Percentiles rank a stretch among this genome's conserved stretches.
phyloP scores from a whole-genome alignment of 2,113 vertebrate species.

The Excalfactoria chinensis region DNA sequence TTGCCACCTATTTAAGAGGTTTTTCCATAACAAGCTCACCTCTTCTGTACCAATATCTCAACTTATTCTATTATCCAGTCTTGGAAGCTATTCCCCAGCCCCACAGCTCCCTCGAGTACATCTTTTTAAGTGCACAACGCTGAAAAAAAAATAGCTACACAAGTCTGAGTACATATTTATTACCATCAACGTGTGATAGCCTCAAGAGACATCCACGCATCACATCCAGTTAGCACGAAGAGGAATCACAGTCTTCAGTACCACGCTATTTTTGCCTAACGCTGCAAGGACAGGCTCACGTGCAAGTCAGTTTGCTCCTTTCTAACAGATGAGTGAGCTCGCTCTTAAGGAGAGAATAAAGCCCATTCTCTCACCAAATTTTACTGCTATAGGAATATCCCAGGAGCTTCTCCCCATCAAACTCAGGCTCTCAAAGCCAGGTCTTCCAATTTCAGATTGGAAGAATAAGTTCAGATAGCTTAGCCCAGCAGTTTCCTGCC shows the following conservation, averaged over 20 bases:
- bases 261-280: constrained; percentile 33
- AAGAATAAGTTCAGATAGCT: neutral
- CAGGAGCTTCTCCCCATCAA: neutral
- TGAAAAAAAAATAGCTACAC: neutral
- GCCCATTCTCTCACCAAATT: accelerated
- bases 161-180: constrained; percentile 47
- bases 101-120: neutral
- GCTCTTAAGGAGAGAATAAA: neutral
- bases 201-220: constrained; percentile 36
- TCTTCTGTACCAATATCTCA: neutral
- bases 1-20: neutral
- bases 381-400: neutral
- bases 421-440: too few relatives aligned
- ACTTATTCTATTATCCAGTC: neutral
- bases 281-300: constrained; percentile 48
- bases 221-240: constrained; percentile 46
- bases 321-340: neutral
- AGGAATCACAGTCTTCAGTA: constrained; percentile 19
- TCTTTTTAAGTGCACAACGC: constrained; percentile 2
- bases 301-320: neutral
- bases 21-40: neutral
- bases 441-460: neutral
- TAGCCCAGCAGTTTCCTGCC: neutral
- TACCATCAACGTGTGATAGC: neutral
- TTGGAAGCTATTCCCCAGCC: neutral